These are phyloP conservation scores for Muscicapa striata DNA, from an alignment of 2,797 vertebrate genomes.

Conservation along the genomic window DNA sequence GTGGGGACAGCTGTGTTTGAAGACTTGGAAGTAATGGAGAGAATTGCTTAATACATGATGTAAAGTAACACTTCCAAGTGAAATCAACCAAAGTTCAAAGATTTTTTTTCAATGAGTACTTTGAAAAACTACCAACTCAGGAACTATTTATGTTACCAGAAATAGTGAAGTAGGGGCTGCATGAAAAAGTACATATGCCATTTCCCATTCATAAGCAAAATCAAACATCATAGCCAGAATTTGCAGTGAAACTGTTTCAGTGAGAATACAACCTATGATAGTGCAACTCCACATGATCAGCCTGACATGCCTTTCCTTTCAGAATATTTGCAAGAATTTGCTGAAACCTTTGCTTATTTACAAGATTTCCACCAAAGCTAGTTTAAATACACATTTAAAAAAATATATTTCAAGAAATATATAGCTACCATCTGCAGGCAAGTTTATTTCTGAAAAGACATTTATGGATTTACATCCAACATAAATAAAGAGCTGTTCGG, in stretches of 20 bases:
- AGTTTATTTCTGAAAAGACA: constrained; percentile 53
- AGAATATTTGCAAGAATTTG: constrained; percentile 8
- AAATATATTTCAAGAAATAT: constrained; percentile 52
- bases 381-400: constrained; percentile 15
- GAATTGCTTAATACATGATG: constrained; percentile 12
- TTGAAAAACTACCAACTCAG: constrained; percentile 6
- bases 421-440: constrained; percentile 8
- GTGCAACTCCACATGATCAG: background rate
- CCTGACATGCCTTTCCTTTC: background rate
- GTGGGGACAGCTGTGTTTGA: background rate
- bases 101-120: background rate
- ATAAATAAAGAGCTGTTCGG: constrained; percentile 56
- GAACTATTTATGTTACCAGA: constrained; percentile 22
- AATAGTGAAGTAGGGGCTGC: background rate
- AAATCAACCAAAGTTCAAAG: constrained; percentile 39
- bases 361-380: constrained; percentile 32
- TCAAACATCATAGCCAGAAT: background rate
- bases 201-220: constrained; percentile 12
- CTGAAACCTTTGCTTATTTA: constrained; percentile 40
- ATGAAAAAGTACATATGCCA: background rate
- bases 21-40: constrained; percentile 22
- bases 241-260: background rate
- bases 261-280: background rate
- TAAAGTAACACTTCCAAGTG: constrained; percentile 32
- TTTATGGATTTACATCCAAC: constrained; percentile 47